Conservation (phyloP, 2,888 invertebrate genomes). For the Philonicus albiceps region DNA sequence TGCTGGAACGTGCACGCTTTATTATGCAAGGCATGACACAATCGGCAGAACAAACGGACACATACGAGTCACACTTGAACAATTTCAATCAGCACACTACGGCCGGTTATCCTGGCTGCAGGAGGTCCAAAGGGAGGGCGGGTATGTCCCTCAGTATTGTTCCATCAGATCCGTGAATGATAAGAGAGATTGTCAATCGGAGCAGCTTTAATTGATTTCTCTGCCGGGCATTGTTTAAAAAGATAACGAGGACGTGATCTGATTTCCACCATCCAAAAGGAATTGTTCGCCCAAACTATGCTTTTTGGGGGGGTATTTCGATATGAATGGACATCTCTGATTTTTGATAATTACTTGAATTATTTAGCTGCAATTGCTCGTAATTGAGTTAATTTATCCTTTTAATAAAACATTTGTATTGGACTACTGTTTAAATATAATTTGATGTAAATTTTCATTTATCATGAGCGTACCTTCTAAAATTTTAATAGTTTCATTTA, state of each 20-base stretch:
- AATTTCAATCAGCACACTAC: conserved; percentile 39
- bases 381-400: neutral
- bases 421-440: neutral
- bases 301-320: neutral
- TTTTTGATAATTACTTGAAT: neutral
- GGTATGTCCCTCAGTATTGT: conserved; percentile 11
- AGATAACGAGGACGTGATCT: conserved; percentile 38
- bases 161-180: conserved; percentile 29
- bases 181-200: conserved; percentile 39
- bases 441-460: neutral
- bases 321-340: neutral
- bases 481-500: neutral
- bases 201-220: conserved; percentile 38
- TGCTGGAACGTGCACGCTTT: conserved; percentile 15
- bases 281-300: neutral
- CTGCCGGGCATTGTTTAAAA: conserved; percentile 32
- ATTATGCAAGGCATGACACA: conserved; percentile 34
- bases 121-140: neutral
- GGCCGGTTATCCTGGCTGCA: conserved; percentile 7
- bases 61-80: conserved; percentile 36
- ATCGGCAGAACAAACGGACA: conserved; percentile 35
- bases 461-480: neutral
- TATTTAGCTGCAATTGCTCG: neutral
- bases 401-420: neutral
- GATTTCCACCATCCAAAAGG: neutral